Base-by-base conservation (phyloP, 2,113 vertebrate species). In the Lophochroa leadbeateri region DNA sequence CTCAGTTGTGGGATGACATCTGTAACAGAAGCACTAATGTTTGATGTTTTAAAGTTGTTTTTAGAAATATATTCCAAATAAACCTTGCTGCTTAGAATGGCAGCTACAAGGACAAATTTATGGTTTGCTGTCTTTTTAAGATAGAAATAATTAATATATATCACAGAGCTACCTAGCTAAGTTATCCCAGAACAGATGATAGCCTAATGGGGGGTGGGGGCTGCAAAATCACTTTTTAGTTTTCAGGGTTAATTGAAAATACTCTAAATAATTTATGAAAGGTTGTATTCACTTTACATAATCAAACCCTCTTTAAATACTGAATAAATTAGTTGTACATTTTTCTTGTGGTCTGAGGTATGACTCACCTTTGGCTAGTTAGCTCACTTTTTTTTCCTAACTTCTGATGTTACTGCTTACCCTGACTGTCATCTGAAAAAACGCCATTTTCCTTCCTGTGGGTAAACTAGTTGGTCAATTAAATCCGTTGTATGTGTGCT, bases 41-140 rank as follows among this genome's bases (percentile, higher is more conserved):
- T 82, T 81, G 86, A 60, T 94, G 86, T 92, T 92, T 94, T 64
- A 39, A 90, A 90, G 68, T 77, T 93, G 85, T 35, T 96, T 96
- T 90, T 88, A 95, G 85, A 95, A 92, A 96, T 69, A 86, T 35
- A 92, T 90, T 90, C 58, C 74, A 91, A 95, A 96, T 96, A 96
- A 96, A 96, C 49, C 71, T 77, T 43, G 92, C 90, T 96, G 91
- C 89, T 85, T 87, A 61, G 37, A 91, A 75, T 25, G 89, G 93
- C 94, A 89, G 89, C 91, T 92, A 65, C 37, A 82, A 70, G 85
- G 82, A 70, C 50, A 76, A 95, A 25, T 85, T 92, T 47, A 69
- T 79, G 29, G 9, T 79, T 91, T 82, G 31, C 44, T 78, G 57
- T 89, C 47, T 95, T 92, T 92, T 46, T 89, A 81, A 78, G 82